These are phyloP conservation scores for Saccostrea cuccullata DNA, from an alignment of 1,140 invertebrate species.

Conservation along the genomic window DNA sequence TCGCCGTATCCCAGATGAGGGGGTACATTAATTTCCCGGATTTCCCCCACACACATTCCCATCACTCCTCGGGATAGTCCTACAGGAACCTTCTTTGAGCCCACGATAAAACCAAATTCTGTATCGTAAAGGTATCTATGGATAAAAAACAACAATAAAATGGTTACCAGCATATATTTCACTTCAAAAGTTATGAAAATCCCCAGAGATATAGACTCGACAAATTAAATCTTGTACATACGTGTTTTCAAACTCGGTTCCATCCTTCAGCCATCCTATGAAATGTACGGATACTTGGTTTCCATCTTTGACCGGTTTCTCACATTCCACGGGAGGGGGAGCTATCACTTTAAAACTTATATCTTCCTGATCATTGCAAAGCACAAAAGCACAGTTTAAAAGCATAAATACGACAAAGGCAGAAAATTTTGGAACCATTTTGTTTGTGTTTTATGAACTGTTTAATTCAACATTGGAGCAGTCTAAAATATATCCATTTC, in stretches of 20 bases:
- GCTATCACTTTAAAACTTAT: conserved; percentile 8
- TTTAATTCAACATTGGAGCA: neutral
- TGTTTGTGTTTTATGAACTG: neutral
- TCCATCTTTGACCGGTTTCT: neutral
- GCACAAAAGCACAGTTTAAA: neutral
- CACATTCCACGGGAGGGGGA: neutral
- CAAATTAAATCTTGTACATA: neutral
- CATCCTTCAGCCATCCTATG: conserved; percentile 34
- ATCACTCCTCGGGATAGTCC: conserved; percentile 94
- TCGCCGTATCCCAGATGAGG: conserved; percentile 93
- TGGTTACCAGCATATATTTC: too few relatives aligned
- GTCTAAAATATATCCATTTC: neutral
- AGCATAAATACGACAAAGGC: neutral
- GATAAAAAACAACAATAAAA: neutral
- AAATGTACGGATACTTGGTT: conserved; percentile 19
- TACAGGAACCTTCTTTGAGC: conserved; percentile 53
- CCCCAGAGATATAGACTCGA: neutral
- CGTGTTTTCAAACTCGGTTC: conserved; percentile 34
- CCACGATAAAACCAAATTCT: conserved; percentile 90
- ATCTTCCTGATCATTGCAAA: conserved; percentile 26
- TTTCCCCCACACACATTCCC: conserved; percentile 96
- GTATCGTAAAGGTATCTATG: conserved; percentile 83
- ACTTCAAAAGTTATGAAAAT: too few relatives aligned
- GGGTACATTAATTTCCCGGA: conserved; percentile 92
- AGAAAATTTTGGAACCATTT: neutral